Base-by-base conservation (phyloP, 2,113 vertebrate species). In the Brachirus orientalis region DNA sequence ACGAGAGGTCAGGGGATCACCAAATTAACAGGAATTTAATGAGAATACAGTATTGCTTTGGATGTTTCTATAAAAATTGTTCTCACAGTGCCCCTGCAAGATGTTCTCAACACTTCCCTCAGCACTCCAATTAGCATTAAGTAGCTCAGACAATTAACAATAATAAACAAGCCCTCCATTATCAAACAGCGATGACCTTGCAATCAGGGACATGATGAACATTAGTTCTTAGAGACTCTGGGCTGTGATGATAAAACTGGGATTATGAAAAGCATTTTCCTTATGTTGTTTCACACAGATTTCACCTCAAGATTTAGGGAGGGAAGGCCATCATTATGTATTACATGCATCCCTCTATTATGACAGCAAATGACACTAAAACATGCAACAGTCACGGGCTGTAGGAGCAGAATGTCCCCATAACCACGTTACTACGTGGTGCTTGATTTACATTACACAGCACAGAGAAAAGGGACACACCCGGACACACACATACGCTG, bases 401-500 rank as follows among this genome's bases (percentile, higher is more conserved):
- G n/a, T n/a, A 50, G 20, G 16, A 57, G 35, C 52, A 66, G 38
- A 54, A 60, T 65, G 7, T 76, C 50, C 51, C n/a, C 20, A 64
- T 44, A 60, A 71, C 8, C 47, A 58, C 22, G 51, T 57, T 61
- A 70, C 14, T 44, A 37, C 10, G 60, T 47, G 22, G 54, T 59
- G 28, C 35, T 51, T 61, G 50, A n/a, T n/a, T n/a, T n/a, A n/a
- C n/a, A n/a, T n/a, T n/a, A n/a, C n/a, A n/a, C n/a, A 65, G 20
- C 56, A 79, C 54, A 62, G 60, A 60, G 28, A 69, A 35, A 46
- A 78, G 36, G 69, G 41, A 58, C 8, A 69, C 28, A 28, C 22
- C 69, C 69, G 45, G 17, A 28, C 22, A 28, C 45, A 48, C 19
- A 64, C 58, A 59, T 35, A 63, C 36, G 62, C 38, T 11, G 45